A percentile compares a stretch with the other conserved stretches of the same genome.
These are phyloP conservation scores for Dipodomys merriami DNA, from an alignment of 2,113 vertebrate genomes.

Conservation along the genomic window DNA sequence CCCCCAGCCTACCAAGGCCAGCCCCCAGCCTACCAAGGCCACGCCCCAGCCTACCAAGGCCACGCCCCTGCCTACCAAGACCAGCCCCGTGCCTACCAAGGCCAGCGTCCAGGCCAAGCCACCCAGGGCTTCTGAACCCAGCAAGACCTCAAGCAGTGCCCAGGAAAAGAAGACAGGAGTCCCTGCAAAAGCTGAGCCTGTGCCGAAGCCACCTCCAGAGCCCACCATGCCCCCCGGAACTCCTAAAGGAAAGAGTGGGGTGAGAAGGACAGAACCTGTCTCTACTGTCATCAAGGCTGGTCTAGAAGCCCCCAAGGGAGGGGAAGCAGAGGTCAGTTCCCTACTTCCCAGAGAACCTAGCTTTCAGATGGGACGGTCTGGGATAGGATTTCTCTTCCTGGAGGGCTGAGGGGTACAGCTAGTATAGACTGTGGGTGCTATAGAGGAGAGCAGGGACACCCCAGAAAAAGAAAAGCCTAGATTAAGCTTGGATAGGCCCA, in stretches of 20 bases:
- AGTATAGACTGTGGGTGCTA: background rate
- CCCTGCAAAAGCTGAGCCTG: constrained; percentile 78
- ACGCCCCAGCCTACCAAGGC: constrained; percentile 80
- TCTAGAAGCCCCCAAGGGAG: constrained; percentile 88
- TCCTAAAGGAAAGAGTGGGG: constrained; percentile 80
- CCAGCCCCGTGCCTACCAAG: constrained; percentile 53
- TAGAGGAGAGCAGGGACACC: background rate
- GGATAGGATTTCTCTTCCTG: background rate
- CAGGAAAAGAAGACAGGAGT: constrained; percentile 85
- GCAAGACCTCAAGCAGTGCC: constrained; percentile 84
- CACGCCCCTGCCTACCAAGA: constrained; percentile 80
- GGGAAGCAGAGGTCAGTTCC: constrained; percentile 94
- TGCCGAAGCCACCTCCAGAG: constrained; percentile 79
- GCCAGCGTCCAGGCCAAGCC: constrained; percentile 85
- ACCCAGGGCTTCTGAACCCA: constrained; percentile 85
- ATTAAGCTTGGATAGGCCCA: background rate
- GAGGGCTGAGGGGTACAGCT: background rate
- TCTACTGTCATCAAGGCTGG: constrained; percentile 87
- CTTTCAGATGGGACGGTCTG: background rate
- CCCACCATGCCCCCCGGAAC: constrained; percentile 77
- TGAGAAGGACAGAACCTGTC: constrained; percentile 81
- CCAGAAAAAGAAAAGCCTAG: background rate
- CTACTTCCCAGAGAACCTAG: background rate
- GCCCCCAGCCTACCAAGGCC: constrained; percentile 56
- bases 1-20: constrained; percentile 59